Conservation (phyloP, 2,113 vertebrate genomes). For the Pithys albifrons region DNA sequence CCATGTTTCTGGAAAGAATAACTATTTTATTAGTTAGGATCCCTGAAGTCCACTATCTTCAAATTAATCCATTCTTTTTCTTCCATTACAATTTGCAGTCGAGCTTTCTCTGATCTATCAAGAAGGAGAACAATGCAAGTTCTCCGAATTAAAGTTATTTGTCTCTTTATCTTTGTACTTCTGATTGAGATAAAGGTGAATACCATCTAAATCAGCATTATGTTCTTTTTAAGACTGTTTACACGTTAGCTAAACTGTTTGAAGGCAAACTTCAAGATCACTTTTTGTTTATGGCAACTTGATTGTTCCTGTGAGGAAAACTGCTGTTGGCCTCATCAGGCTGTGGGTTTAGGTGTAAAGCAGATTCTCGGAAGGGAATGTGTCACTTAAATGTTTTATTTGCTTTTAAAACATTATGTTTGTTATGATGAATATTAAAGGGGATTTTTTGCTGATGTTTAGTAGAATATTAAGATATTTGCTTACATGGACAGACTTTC, state of each 20-base stretch:
- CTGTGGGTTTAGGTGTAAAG: not conserved
- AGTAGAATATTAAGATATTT: not conserved
- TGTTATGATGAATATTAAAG: not conserved
- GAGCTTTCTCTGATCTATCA: not conserved
- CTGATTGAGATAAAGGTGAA: conserved; percentile 22
- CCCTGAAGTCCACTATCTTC: conserved; percentile 18
- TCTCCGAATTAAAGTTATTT: conserved; percentile 35
- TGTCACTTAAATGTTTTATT: not conserved
- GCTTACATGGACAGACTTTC: not conserved
- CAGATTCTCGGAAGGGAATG: not conserved
- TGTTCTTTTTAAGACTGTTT: not conserved
- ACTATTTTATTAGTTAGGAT: not conserved
- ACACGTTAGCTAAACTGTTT: not conserved
- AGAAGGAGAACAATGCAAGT: not conserved
- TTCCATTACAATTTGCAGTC: not conserved
- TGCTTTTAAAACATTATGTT: not conserved
- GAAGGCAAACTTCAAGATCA: not conserved
- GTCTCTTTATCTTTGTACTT: conserved; percentile 8
- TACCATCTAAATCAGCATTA: not conserved
- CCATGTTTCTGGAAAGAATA: not conserved
- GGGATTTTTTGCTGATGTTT: not conserved
- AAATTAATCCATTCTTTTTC: conserved; percentile 37
- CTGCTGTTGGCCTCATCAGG: not conserved
- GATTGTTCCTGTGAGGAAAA: not conserved
- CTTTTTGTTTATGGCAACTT: not conserved